Evolutionary conservation across 2,797 vertebrate genomes (phyloP), one percentile per base, ranked within the genome.

Genomic region (Amazona finschi): DNA sequence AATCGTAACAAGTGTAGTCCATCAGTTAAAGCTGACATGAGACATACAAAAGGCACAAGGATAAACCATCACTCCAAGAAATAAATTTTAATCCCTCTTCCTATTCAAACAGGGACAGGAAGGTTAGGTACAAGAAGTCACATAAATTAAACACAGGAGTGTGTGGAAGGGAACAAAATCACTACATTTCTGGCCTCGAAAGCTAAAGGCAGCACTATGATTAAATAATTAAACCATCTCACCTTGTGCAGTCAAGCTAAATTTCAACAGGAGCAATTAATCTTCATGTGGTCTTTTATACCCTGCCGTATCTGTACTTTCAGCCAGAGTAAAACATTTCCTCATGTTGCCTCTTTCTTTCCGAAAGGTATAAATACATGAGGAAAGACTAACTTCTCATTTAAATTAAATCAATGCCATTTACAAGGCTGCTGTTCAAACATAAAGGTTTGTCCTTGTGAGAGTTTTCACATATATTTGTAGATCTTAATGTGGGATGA

Each of bases 141-240:
- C 28, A 91, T 66, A 88, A 95, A 95, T 94, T 86, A 91, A 92
- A 85, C 17, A 75, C 3, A 4, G 44, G 19, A 83, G 44, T 15
- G 24, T 71, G 74, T 62, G 66, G 76, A 73, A 88, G 18, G 77
- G 74, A 95, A 78, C 70, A 85, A 78, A 91, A 76, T 86, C 94
- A 78, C 72, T 87, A 44, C 53, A 65, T 92, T 92, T 76, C 41
- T 83, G 89, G 90, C 85, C 85, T 93, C 31, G 2, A 90, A 94
- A 96, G 91, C 89, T 93, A 87, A 94, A 62, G 93, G 76, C 43
- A 70, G 85, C 67, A 52, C 57, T 74, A 41, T 88, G 91, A 96
- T 97, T 94, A 95, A 94, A 96, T 96, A 97, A 97, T 92, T 97
- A 96, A 97, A 97, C 94, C 85, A 93, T 95, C 96, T 98, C 97